Evolutionary conservation across 2,888 invertebrate species (phyloP).

Genomic region (Drosophila affinis): DNA sequence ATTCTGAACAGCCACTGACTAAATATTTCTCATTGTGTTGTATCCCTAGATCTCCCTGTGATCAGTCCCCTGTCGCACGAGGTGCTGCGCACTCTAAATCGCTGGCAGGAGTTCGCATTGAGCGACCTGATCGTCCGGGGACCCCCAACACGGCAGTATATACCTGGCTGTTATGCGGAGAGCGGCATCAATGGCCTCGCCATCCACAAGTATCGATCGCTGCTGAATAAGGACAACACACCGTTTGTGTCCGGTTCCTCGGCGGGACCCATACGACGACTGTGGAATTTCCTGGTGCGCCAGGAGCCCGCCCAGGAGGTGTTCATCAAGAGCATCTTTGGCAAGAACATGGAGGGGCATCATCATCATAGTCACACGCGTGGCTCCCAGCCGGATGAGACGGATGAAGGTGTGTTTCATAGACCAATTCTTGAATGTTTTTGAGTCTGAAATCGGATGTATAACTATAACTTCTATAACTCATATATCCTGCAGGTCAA

Average conservation of each 20-base stretch:
- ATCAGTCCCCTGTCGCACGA: conserved; percentile 97
- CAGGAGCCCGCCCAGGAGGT: conserved; percentile 97
- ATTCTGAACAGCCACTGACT: not conserved
- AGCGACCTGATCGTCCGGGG: conserved; percentile 87
- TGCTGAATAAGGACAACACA: conserved; percentile 96
- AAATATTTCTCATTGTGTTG: not conserved
- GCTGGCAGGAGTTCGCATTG: conserved; percentile 94
- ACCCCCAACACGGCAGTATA: conserved; percentile 93
- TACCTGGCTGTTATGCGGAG: conserved; percentile 94
- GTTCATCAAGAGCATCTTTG: conserved; percentile 97
- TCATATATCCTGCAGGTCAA: conserved; percentile 51
- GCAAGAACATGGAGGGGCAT: conserved; percentile 86
- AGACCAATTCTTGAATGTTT: no score
- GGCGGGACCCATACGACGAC: conserved; percentile 90
- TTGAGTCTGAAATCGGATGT: no score
- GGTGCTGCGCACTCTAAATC: conserved; percentile 91
- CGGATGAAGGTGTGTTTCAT: conserved; percentile 63
- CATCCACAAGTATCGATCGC: conserved; percentile 95
- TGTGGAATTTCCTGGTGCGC: conserved; percentile 96
- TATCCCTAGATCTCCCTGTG: conserved; percentile 92
- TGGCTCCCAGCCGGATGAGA: conserved; percentile 81
- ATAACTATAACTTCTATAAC: no score
- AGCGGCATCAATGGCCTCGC: conserved; percentile 90
- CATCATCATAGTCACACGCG: conserved; percentile 38
- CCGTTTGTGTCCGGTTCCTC: conserved; percentile 93